Base-by-base conservation (phyloP, 2,113 vertebrate genomes). In the Ailuropoda melanoleuca region DNA sequence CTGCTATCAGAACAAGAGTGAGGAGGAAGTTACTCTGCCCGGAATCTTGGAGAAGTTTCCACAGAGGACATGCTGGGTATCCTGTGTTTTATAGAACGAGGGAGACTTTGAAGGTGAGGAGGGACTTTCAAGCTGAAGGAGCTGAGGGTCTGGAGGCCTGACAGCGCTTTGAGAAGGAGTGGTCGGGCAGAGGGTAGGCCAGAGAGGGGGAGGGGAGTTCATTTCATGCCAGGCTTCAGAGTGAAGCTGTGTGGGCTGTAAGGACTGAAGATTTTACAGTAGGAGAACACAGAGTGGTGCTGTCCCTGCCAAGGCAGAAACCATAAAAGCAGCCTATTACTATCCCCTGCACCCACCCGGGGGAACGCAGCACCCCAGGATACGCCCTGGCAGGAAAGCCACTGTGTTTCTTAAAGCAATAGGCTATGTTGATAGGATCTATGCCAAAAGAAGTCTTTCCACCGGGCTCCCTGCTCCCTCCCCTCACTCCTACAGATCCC, bases 391-490 rank as follows among this genome's bases (percentile, higher is more conserved):
- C 83, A 56, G 31, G 29, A 81, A 1, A 1, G 1, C 8, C 0
- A 6, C 15, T 2, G 50, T 21, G 37, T 37, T 37, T 72, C 78
- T 34, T 43, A 62, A 62, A 37, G 39, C 80, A 15, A 29, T 3
- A 13, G 78, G 21, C 17, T 34, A 11, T 48, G 11, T 0, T 8
- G 23, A 23, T 19, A n/a, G 39, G 2, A 43, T 39, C 15, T 39
- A n/a, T 4, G 1, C 37, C 10, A 5, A 74, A 26, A n/a, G 23
- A 55, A 64, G 26, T 13, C 74, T 53, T 21, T 50, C 34, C 15
- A 58, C 10, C 15, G 0, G 0, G 18, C 39, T 37, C 10, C 3
- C 0, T 8, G n/a, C 10, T 19, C 24, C 5, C 60, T 9, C 10
- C 6, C 11, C 13, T 77, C 21, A 15, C 23, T 24, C 66, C 24